These are phyloP conservation scores for Lophotis ruficrista DNA, from an alignment of 2,113 vertebrate genomes.

Conservation along the genomic window DNA sequence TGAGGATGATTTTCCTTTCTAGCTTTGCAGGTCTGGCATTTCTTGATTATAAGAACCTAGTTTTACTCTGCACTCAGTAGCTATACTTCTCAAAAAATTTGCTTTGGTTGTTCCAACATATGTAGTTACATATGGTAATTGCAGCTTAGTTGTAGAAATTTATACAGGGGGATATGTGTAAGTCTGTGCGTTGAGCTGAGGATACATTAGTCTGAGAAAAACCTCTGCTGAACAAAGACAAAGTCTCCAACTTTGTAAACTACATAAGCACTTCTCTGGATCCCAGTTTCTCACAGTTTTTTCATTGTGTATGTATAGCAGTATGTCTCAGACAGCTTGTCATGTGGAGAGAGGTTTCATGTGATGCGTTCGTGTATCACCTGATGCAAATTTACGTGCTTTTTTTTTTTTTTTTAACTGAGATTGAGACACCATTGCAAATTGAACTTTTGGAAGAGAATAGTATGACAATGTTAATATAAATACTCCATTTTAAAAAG, in stretches of 20 bases:
- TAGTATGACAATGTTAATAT: conserved; percentile 11
- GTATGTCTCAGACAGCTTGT: conserved; percentile 29
- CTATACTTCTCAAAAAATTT: not conserved
- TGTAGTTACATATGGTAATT: not conserved
- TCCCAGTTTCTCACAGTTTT: conserved; percentile 25
- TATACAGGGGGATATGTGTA: not conserved
- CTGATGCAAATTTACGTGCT: conserved; percentile 9
- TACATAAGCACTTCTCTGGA: not conserved
- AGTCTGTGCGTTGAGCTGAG: not conserved
- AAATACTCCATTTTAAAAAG: not conserved
- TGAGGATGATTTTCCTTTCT: not conserved
- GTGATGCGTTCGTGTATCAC: conserved; percentile 7
- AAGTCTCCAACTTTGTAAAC: conserved; percentile 12
- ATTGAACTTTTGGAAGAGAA: conserved; percentile 53
- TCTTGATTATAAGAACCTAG: not conserved
- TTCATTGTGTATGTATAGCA: conserved; percentile 1
- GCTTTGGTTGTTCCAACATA: not conserved
- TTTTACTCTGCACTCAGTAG: not conserved
- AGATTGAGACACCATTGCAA: conserved; percentile 44
- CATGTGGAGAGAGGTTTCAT: not conserved
- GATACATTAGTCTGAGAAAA: not conserved
- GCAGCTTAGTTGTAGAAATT: not conserved
- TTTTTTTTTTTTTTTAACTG: not conserved
- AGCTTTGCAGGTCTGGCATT: not conserved
- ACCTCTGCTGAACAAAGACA: conserved; percentile 9